Conservation (phyloP, 2,113 vertebrate genomes). For the Pachyramphus minor region DNA sequence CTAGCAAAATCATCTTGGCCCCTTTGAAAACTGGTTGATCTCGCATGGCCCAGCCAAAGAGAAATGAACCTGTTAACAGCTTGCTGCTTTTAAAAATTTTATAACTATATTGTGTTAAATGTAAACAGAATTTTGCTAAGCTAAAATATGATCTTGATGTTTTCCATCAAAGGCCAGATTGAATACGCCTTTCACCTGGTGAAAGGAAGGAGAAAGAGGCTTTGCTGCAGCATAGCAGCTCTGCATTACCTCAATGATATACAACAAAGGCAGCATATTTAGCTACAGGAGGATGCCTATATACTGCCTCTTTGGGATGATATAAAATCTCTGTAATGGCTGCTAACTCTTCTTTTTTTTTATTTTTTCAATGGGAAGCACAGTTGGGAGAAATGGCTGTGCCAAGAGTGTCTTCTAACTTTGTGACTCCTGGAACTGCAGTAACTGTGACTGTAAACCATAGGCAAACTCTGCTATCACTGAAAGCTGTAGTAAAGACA, state of each 20-base stretch:
- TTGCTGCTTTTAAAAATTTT: neutral
- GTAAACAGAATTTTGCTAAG: neutral
- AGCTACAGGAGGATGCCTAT: neutral
- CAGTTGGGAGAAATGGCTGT: neutral
- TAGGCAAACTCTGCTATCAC: neutral
- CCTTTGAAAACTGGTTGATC: neutral
- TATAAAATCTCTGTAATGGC: neutral
- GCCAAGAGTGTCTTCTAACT: neutral
- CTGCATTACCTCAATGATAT: neutral
- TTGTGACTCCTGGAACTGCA: neutral
- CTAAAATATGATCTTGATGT: neutral
- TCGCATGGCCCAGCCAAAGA: neutral
- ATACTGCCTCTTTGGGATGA: neutral
- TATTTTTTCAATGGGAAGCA: neutral
- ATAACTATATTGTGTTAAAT: neutral
- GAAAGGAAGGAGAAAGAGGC: neutral
- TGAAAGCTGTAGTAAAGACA: neutral
- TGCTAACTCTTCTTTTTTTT: neutral
- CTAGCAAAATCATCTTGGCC: neutral
- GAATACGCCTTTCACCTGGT: neutral
- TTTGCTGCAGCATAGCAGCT: neutral
- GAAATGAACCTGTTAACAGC: neutral
- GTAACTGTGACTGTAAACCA: neutral
- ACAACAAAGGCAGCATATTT: neutral
- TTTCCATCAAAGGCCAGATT: neutral